Evolutionary conservation across 2,797 vertebrate species (phyloP).

Genomic region (Lithobates pipiens): DNA sequence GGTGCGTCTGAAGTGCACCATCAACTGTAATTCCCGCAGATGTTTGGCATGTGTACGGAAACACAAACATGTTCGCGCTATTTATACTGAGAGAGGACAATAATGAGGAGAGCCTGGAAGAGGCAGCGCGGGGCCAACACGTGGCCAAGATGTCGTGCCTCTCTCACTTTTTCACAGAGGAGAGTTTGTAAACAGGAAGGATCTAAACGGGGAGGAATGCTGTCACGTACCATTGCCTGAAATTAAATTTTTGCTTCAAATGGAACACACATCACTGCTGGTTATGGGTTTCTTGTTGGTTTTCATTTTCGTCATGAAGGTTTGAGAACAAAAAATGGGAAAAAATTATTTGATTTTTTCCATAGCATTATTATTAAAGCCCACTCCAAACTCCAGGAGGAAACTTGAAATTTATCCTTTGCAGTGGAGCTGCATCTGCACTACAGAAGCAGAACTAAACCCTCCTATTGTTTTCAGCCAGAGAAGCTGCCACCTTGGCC

Average conservation of each 20-base stretch:
- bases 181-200: constrained; percentile 45
- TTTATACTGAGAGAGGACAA: constrained; percentile 34
- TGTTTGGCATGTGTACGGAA: constrained; percentile 52
- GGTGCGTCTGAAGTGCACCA: constrained; percentile 5
- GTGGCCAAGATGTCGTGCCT: neutral
- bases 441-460: no score
- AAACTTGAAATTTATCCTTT: no score
- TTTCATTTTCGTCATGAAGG: no score
- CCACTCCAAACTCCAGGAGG: no score
- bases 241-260: constrained; percentile 22
- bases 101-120: constrained; percentile 11
- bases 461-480: no score
- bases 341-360: no score
- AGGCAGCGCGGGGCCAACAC: neutral
- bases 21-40: constrained; percentile 50
- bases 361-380: no score
- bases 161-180: constrained; percentile 39
- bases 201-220: neutral
- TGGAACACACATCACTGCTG: neutral
- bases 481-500: no score
- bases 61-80: constrained; percentile 20
- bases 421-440: no score
- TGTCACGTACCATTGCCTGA: neutral
- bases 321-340: no score
- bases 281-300: no score